These are phyloP conservation scores for Embidobia sp. DNA, from an alignment of 2,888 invertebrate genomes.

Conservation along the genomic window DNA sequence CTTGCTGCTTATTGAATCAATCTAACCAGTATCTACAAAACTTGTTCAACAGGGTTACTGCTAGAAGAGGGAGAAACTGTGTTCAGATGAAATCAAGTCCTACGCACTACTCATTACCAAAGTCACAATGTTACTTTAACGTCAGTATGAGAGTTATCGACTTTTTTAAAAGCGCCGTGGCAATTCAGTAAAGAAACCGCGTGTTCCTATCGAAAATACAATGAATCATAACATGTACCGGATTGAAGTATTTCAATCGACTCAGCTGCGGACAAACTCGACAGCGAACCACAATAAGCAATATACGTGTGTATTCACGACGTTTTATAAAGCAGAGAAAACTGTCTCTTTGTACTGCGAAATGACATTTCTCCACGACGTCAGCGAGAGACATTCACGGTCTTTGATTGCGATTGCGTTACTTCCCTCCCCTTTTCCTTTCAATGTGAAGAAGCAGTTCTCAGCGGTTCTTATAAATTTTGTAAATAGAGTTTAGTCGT, in stretches of 20 bases:
- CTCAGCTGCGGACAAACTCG: conserved; percentile 26
- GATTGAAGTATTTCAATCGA: conserved; percentile 31
- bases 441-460: background rate
- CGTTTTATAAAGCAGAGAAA: conserved; percentile 35
- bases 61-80: no score
- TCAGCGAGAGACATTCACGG: background rate
- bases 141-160: conserved; percentile 21
- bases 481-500: no score
- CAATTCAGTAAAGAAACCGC: conserved; percentile 19
- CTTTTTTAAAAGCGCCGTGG: conserved; percentile 36
- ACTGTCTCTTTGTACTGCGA: conserved; percentile 35
- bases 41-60: no score
- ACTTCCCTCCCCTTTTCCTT: no score
- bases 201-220: conserved; percentile 58
- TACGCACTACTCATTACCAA: conserved; percentile 8
- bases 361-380: conserved; percentile 45
- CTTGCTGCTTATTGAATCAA: no score
- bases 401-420: background rate
- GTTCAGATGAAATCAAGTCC: no score
- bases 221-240: conserved; percentile 51
- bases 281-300: conserved; percentile 43
- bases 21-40: no score
- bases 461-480: no score
- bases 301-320: conserved; percentile 38
- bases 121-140: conserved; percentile 15